Percentiles rank a stretch among this genome's conserved stretches.
Conservation (phyloP, 2,888 invertebrate species). For the Scaptomyza cyrtandrae region DNA sequence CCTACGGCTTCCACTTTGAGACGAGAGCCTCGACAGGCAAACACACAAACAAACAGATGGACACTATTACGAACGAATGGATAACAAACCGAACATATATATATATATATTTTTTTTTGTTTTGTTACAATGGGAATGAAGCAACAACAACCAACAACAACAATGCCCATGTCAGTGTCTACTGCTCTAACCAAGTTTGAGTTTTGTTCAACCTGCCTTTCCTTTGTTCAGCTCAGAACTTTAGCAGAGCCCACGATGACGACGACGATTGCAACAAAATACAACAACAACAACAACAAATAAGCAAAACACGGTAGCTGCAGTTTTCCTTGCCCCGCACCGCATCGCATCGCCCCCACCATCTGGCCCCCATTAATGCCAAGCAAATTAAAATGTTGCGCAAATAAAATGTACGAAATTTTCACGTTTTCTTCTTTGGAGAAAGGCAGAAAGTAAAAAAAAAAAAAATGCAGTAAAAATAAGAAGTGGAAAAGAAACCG, state of each 20-base stretch:
- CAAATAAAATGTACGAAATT: conserved; percentile 61
- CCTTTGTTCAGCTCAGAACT: conserved; percentile 14
- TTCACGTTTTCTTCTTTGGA: conserved; percentile 40
- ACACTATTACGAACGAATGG: conserved; percentile 18
- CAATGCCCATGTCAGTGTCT: conserved; percentile 20
- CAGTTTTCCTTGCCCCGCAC: conserved; percentile 9
- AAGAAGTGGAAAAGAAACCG: conserved; percentile 8
- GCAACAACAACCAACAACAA: neutral
- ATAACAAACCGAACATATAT: conserved; percentile 13
- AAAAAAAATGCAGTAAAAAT: neutral
- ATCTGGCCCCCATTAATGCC: conserved; percentile 42
- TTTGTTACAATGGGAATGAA: conserved; percentile 2
- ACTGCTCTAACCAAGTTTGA: conserved; percentile 1
- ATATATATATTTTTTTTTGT: neutral
- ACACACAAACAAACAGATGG: conserved; percentile 17
- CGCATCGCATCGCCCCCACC: neutral
- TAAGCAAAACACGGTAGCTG: conserved; percentile 6
- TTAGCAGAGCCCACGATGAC: conserved; percentile 18
- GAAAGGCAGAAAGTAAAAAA: conserved; percentile 37
- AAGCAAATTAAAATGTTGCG: conserved; percentile 63
- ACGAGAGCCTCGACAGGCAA: neutral
- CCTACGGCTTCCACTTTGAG: conserved; percentile 24
- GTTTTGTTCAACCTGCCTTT: conserved; percentile 8
- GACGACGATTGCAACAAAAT: conserved; percentile 25
- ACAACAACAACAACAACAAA: conserved; percentile 8